Percentiles rank a stretch among this genome's conserved stretches.
Evolutionary conservation across 1,140 invertebrate genomes (phyloP).

Genomic region (Nautilus pompilius): DNA sequence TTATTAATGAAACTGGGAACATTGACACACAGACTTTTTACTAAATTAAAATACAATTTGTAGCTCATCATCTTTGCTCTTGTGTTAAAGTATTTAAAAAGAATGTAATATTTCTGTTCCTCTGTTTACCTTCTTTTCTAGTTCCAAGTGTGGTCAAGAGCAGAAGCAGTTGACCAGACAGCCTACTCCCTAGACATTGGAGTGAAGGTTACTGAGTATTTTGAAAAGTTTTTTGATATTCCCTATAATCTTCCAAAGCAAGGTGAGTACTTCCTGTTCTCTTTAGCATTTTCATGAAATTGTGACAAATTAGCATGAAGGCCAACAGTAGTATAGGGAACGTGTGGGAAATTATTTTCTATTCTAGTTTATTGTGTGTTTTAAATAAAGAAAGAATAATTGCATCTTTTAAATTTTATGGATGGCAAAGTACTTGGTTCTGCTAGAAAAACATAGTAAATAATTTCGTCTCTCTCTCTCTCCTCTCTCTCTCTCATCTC

Average conservation of each 20-base stretch:
- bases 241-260: conserved; percentile 47
- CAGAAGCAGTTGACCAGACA: conserved; percentile 35
- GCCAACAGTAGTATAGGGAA: not conserved
- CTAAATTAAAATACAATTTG: too few species aligned
- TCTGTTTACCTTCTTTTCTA: too few species aligned
- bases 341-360: not conserved
- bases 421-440: not conserved
- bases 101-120: too few species aligned
- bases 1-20: too few species aligned
- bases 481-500: too few species aligned
- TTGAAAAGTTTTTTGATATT: conserved; percentile 53
- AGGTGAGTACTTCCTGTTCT: conserved; percentile 24
- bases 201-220: conserved; percentile 46
- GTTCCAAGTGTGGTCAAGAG: conserved; percentile 41
- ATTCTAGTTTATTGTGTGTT: too few species aligned
- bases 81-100: too few species aligned
- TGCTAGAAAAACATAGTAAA: not conserved
- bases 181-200: conserved; percentile 41
- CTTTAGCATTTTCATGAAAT: not conserved
- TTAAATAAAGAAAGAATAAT: not conserved
- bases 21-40: too few species aligned
- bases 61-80: too few species aligned
- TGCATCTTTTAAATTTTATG: too few species aligned
- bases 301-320: not conserved
- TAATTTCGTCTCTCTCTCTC: too few species aligned